Evolutionary conservation across 1,140 invertebrate species (phyloP), one percentile per base, ranked within the genome.

Genomic region (Hylyphantes graminicola): DNA sequence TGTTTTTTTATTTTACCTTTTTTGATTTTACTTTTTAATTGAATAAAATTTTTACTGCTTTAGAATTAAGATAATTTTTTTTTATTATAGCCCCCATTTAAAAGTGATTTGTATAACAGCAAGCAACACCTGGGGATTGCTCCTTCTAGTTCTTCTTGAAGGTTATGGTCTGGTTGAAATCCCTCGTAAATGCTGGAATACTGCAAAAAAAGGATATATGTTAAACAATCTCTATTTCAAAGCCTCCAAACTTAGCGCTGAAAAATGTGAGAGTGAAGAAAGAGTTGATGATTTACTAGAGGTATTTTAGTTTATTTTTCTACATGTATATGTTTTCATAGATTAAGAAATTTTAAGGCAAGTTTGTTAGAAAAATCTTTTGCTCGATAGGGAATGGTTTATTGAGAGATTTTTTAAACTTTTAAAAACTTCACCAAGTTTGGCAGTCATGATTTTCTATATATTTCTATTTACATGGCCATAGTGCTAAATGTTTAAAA

Each of bases 91-190:
- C 87, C 93, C 94, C 85, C 96, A 98, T 90, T 91, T 99, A 13
- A 99, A 98, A 92, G 95, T 97, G 0, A 97, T 99, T 86, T 96
- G 97, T 65, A 97, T 98, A n/a, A 97, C 97, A 15, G 97, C 98
- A 11, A 98, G 97, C 87, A 99, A 99, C 88, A 99, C 98, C 0
- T 99, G 98, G 98, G 98, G 98, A 80, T 91, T 99, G 54, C 98
- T 99, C 89, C 91, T 99, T 35, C 91, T 99, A 17, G 96, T 99
- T 53, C 90, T 99, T 21, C 91, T 99, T 70, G 92, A 99, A 17
- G 98, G 98, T 19, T 99, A 99, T 91, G 97, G 98, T 5, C 91
- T 99, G 50, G 97, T 99, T 0, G 97, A 88, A 73, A 85, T 88
- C 54, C 87, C 87, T 12, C 92, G 94, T 85, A 86, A 74, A 48